phyloP scores from a whole-genome alignment of 2,888 invertebrate genomes.

The Catonia carolina region DNA sequence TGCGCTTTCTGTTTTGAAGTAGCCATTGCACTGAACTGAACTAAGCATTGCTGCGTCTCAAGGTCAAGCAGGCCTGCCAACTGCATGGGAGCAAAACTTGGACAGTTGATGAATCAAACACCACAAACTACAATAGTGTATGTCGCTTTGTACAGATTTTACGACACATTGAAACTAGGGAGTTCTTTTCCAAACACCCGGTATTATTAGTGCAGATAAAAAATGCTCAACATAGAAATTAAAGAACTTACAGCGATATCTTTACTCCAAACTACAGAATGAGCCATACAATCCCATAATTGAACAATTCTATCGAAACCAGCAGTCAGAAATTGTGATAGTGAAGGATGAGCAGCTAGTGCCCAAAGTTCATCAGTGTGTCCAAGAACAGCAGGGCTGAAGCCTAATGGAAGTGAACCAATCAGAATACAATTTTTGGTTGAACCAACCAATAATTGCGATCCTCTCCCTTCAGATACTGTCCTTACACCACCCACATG shows the following conservation, averaged over 20 bases:
- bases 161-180: too few relatives aligned
- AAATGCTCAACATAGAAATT: too few relatives aligned
- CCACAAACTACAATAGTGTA: too few relatives aligned
- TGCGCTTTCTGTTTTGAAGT: too few relatives aligned
- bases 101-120: too few relatives aligned
- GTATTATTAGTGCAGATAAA: too few relatives aligned
- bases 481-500: constrained; percentile 80
- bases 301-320: constrained; percentile 73
- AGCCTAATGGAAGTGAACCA: constrained; percentile 64
- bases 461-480: constrained; percentile 74
- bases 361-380: constrained; percentile 90
- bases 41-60: too few relatives aligned
- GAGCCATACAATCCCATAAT: constrained; percentile 84
- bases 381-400: constrained; percentile 69
- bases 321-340: constrained; percentile 81
- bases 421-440: constrained; percentile 74
- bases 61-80: too few relatives aligned
- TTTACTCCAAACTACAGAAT: constrained; percentile 84
- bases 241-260: constrained; percentile 62
- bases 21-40: too few relatives aligned
- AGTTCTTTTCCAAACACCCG: too few relatives aligned
- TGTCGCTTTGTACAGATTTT: too few relatives aligned
- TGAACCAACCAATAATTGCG: constrained; percentile 75
- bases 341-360: constrained; percentile 68
- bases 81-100: too few relatives aligned